phyloP scores from a whole-genome alignment of 2,113 vertebrate species.

The Gadus macrocephalus region DNA sequence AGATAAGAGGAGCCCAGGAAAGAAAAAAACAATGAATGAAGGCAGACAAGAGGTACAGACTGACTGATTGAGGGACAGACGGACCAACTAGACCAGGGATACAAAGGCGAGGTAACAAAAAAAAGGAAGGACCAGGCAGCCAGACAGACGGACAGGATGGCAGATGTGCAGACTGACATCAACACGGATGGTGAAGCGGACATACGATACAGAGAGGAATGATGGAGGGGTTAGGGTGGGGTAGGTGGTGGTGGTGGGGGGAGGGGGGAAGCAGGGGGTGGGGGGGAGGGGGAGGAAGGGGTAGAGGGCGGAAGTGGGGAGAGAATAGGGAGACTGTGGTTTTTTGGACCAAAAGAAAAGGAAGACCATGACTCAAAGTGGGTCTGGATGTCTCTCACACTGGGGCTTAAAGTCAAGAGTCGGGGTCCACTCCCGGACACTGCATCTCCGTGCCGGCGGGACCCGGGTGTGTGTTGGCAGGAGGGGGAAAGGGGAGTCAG shows the following conservation, averaged over 20 bases:
- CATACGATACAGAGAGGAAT: constrained; percentile 49
- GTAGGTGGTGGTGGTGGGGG: constrained; percentile 39
- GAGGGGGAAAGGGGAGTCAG: background rate
- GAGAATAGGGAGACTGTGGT: constrained; percentile 78
- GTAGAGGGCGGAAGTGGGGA: constrained; percentile 51
- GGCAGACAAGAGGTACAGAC: constrained; percentile 49
- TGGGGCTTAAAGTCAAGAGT: constrained; percentile 76
- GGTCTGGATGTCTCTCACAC: constrained; percentile 73
- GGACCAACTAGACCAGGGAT: constrained; percentile 44
- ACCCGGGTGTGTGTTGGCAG: constrained; percentile 24
- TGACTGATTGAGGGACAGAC: constrained; percentile 22
- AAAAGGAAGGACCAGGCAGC: constrained; percentile 65
- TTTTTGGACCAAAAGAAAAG: constrained; percentile 70
- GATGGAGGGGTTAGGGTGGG: constrained; percentile 37
- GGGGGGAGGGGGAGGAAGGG: constrained; percentile 50
- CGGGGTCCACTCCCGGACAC: constrained; percentile 40
- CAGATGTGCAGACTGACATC: constrained; percentile 49
- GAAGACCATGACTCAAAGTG: constrained; percentile 67
- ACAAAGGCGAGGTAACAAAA: constrained; percentile 55
- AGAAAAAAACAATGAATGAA: constrained; percentile 52
- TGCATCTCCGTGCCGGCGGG: constrained; percentile 41
- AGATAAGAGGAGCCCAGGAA: constrained; percentile 22
- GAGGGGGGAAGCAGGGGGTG: constrained; percentile 21
- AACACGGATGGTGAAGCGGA: constrained; percentile 48
- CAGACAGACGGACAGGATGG: constrained; percentile 55